Evolutionary conservation across 2,797 vertebrate genomes (phyloP).

Genomic region (Manis pentadactyla): DNA sequence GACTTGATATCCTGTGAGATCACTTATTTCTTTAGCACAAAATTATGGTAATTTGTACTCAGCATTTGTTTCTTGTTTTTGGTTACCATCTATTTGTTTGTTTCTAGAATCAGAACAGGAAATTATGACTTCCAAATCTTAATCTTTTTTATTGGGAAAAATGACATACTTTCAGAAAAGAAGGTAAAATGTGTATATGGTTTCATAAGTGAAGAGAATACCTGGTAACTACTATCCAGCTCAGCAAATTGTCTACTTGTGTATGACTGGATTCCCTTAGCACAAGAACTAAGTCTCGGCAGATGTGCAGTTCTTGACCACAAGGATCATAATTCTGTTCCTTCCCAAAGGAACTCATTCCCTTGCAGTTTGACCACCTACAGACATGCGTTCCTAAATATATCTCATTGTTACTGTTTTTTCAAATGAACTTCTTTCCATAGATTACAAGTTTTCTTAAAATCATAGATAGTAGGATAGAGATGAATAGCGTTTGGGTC

Average conservation of each 20-base stretch:
- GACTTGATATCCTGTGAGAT: background rate
- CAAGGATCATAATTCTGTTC: background rate
- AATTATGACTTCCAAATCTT: constrained; percentile 13
- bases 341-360: background rate
- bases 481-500: background rate
- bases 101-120: constrained; percentile 27
- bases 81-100: background rate
- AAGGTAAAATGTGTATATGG: background rate
- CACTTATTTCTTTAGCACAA: background rate
- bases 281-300: background rate
- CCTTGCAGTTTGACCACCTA: background rate
- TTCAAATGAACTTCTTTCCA: background rate
- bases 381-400: background rate
- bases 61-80: background rate
- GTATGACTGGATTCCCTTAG: background rate
- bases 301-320: background rate
- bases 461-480: background rate
- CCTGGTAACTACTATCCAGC: background rate
- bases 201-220: constrained; percentile 42
- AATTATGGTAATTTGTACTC: background rate
- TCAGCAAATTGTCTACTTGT: background rate
- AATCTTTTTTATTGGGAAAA: background rate
- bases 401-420: background rate
- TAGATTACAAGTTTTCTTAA: constrained; percentile 24
- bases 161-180: constrained; percentile 41